These are phyloP conservation scores for Lepidurus packardi DNA, from an alignment of 1,140 invertebrate genomes.

Conservation along the genomic window DNA sequence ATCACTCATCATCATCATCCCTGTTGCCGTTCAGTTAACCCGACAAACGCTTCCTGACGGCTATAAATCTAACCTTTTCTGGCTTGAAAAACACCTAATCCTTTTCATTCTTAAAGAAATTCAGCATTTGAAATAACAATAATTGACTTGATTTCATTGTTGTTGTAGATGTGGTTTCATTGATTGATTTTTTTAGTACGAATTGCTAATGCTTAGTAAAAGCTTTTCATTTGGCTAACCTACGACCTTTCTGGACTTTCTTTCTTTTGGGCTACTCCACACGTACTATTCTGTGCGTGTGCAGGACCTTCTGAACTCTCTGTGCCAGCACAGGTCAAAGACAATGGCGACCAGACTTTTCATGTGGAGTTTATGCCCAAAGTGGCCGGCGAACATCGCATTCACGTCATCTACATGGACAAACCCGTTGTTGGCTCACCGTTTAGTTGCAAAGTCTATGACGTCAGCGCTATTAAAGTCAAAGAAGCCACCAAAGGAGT, in stretches of 20 bases:
- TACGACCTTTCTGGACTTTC: conserved; percentile 28
- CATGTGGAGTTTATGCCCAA: conserved; percentile 79
- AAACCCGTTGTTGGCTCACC: conserved; percentile 70
- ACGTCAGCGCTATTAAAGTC: conserved; percentile 88
- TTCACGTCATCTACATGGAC: conserved; percentile 58
- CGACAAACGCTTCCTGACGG: neutral
- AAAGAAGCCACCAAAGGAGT: conserved; percentile 83
- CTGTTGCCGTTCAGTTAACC: neutral
- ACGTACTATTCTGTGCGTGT: conserved; percentile 40
- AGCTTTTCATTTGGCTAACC: conserved; percentile 22
- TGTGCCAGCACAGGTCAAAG: conserved; percentile 78
- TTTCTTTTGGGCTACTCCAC: neutral
- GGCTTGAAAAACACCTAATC: neutral
- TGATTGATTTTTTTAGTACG: conserved; percentile 24
- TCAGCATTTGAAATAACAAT: too few relatives aligned
- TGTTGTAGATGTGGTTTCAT: conserved; percentile 29
- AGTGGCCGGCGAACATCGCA: conserved; percentile 82
- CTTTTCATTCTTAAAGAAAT: conserved; percentile 15
- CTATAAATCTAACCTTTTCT: conserved; percentile 23
- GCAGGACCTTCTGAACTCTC: conserved; percentile 73
- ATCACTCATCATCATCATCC: neutral
- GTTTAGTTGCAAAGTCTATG: conserved; percentile 90
- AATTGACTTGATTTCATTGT: too few relatives aligned
- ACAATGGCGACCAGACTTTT: conserved; percentile 62
- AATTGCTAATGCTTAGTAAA: conserved; percentile 25